Percentiles rank a stretch among this genome's conserved stretches.
These are phyloP conservation scores for Ridgeia piscesae DNA, from an alignment of 1,140 invertebrate species.

Conservation along the genomic window DNA sequence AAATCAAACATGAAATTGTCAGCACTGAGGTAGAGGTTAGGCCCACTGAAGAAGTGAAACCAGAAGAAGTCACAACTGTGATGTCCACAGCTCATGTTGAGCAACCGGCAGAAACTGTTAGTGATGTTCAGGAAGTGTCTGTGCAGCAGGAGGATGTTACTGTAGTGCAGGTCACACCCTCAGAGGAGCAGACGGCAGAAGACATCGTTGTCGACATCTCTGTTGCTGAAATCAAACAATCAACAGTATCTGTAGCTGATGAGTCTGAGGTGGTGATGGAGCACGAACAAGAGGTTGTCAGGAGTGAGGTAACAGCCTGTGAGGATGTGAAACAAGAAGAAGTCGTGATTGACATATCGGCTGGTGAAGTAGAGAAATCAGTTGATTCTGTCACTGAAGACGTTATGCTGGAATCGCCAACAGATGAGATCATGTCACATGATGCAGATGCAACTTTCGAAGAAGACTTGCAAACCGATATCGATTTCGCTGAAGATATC, in stretches of 20 bases:
- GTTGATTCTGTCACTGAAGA: background rate
- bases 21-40: conserved; percentile 31
- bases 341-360: background rate
- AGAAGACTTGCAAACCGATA: background rate
- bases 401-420: background rate
- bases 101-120: no score
- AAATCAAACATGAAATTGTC: background rate
- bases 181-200: conserved; percentile 9
- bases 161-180: no score
- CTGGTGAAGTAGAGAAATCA: background rate
- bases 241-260: conserved; percentile 7
- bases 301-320: conserved; percentile 22
- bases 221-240: background rate
- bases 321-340: conserved; percentile 5
- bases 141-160: no score
- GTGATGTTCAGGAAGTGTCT: no score
- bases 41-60: background rate
- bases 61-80: background rate
- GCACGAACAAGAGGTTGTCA: conserved; percentile 26
- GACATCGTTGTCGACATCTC: conserved; percentile 8
- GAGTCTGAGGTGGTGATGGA: no score
- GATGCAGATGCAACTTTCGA: background rate
- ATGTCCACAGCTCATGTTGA: no score
- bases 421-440: background rate
- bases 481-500: background rate